These are phyloP conservation scores for Lethrus apterus DNA, from an alignment of 1,140 invertebrate species.

Conservation along the genomic window DNA sequence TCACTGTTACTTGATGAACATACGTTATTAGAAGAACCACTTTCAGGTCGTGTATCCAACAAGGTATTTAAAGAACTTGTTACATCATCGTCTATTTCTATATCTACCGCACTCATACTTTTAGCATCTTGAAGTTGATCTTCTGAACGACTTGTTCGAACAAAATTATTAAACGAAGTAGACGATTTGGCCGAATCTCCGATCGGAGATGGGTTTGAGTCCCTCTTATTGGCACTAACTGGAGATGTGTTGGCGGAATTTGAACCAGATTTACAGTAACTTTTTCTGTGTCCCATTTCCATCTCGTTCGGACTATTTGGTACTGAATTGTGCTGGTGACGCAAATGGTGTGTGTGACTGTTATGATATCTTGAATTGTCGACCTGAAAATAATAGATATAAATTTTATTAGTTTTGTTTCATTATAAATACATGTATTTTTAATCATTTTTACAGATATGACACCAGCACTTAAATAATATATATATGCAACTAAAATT, in stretches of 20 bases:
- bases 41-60: conserved; percentile 69
- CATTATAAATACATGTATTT: too few species aligned
- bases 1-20: conserved; percentile 39
- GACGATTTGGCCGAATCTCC: conserved; percentile 38
- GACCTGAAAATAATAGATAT: conserved; percentile 43
- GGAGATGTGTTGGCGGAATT: conserved; percentile 51
- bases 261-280: conserved; percentile 42
- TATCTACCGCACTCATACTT: conserved; percentile 71
- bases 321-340: conserved; percentile 60
- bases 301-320: conserved; percentile 71
- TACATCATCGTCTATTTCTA: conserved; percentile 88
- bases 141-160: conserved; percentile 75
- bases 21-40: conserved; percentile 14
- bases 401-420: conserved; percentile 44
- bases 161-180: conserved; percentile 44
- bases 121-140: conserved; percentile 75
- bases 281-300: conserved; percentile 43
- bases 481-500: too few species aligned
- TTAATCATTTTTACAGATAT: too few species aligned
- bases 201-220: conserved; percentile 27
- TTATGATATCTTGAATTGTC: conserved; percentile 45
- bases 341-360: conserved; percentile 45
- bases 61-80: conserved; percentile 87
- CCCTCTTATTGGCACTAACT: conserved; percentile 45
- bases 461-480: too few species aligned